Percentiles rank a stretch among this genome's conserved stretches.
Evolutionary conservation across 2,888 invertebrate species (phyloP).

Genomic region (Mythimna albipuncta): DNA sequence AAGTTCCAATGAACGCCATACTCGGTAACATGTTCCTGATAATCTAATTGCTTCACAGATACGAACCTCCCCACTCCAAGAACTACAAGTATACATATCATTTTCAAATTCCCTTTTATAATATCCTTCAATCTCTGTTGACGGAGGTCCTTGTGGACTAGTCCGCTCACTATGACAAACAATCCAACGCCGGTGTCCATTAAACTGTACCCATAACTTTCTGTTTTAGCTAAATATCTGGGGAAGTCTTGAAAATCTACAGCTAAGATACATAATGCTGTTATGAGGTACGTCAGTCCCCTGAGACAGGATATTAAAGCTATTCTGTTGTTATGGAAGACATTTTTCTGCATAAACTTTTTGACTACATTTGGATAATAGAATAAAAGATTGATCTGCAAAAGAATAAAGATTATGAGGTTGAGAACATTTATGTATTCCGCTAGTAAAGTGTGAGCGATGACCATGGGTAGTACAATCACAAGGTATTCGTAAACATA

Average conservation of each 20-base stretch:
- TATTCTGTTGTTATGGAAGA: constrained; percentile 69
- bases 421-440: constrained; percentile 78
- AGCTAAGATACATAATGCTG: constrained; percentile 96
- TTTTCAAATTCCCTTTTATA: constrained; percentile 80
- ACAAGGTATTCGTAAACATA: constrained; percentile 90
- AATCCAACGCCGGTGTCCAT: constrained; percentile 99
- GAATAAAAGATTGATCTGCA: constrained; percentile 66
- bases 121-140: constrained; percentile 73
- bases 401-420: constrained; percentile 69
- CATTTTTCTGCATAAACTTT: constrained; percentile 65
- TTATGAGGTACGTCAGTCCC: constrained; percentile 93
- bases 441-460: constrained; percentile 89
- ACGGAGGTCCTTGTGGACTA: constrained; percentile 90
- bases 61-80: constrained; percentile 92
- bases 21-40: constrained; percentile 97
- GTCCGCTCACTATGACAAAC: constrained; percentile 95
- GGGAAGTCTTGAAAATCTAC: constrained; percentile 98
- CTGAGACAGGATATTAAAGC: constrained; percentile 92
- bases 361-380: constrained; percentile 50
- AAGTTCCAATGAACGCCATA: constrained; percentile 99
- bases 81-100: constrained; percentile 81
- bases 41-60: constrained; percentile 92
- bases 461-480: constrained; percentile 89
- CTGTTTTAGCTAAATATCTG: constrained; percentile 96
- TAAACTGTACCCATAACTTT: constrained; percentile 95